These are phyloP conservation scores for Macrotrachela quadricornifera DNA, from an alignment of 1,140 invertebrate species.

Conservation along the genomic window DNA sequence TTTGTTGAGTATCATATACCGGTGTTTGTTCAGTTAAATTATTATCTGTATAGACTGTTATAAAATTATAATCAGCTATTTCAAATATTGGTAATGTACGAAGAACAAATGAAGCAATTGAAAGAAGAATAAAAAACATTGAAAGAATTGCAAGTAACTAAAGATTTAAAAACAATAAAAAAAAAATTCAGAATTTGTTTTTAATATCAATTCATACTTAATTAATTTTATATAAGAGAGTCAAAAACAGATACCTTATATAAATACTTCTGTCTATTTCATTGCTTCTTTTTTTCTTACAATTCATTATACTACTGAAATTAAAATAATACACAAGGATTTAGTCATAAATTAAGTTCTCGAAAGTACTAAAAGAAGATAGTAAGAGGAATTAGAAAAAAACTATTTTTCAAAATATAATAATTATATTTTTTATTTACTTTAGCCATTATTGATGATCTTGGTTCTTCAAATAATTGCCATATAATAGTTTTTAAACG, in stretches of 20 bases:
- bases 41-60: too few species aligned
- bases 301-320: neutral
- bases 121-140: conserved; percentile 3
- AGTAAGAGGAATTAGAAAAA: neutral
- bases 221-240: too few species aligned
- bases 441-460: conserved; percentile 18
- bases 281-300: neutral
- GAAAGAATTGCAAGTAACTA: conserved; percentile 1
- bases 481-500: conserved; percentile 19
- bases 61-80: too few species aligned
- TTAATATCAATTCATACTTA: too few species aligned
- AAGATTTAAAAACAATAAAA: neutral
- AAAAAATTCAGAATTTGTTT: neutral
- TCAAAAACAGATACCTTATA: too few species aligned
- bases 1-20: too few species aligned
- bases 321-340: neutral
- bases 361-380: neutral
- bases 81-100: too few species aligned
- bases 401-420: neutral
- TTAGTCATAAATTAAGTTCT: neutral
- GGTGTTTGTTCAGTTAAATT: too few species aligned
- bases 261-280: neutral
- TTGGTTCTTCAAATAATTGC: conserved; percentile 21
- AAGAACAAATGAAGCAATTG: conserved; percentile 1
- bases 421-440: conserved; percentile 10